These are phyloP conservation scores for Apoda limacodes DNA, from an alignment of 2,888 invertebrate genomes.

Conservation along the genomic window DNA sequence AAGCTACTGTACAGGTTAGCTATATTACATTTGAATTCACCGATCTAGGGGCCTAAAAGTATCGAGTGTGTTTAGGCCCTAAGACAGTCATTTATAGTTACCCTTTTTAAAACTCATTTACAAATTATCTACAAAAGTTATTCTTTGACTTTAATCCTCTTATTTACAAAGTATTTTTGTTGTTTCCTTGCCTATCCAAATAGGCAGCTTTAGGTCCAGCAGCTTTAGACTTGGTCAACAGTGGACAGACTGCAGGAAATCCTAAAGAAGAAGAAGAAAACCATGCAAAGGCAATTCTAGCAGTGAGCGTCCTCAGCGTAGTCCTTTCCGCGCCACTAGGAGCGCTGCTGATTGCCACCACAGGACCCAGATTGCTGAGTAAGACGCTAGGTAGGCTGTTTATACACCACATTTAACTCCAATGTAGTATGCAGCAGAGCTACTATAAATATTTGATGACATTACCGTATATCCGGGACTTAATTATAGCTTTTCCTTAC, in stretches of 20 bases:
- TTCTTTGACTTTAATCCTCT: too few relatives aligned
- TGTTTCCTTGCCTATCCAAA: too few relatives aligned
- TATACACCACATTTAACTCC: not conserved
- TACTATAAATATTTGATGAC: not conserved
- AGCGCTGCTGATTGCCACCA: slow-evolving; percentile 75
- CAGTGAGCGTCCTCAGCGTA: slow-evolving; percentile 78
- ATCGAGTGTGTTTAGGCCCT: too few relatives aligned
- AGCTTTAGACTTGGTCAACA: slow-evolving; percentile 66
- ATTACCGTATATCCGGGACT: too few relatives aligned
- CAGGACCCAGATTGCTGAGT: slow-evolving; percentile 71
- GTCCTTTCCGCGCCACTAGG: slow-evolving; percentile 80
- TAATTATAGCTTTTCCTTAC: too few relatives aligned
- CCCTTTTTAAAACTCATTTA: not conserved
- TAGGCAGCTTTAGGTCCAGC: slow-evolving; percentile 82
- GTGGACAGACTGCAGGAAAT: slow-evolving; percentile 45
- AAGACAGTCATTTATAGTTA: not conserved
- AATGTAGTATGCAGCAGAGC: slow-evolving; percentile 1
- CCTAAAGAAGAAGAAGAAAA: slow-evolving; percentile 42
- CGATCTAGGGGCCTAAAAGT: too few relatives aligned
- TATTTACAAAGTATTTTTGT: too few relatives aligned
- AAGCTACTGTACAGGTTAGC: slow-evolving; percentile 89
- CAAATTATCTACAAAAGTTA: too few relatives aligned
- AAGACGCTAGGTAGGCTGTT: slow-evolving; percentile 14
- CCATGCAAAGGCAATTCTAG: slow-evolving; percentile 74
- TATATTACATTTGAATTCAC: too few relatives aligned